Evolutionary conservation across 2,797 vertebrate species (phyloP).

Genomic region (Pangasius krempfi): DNA sequence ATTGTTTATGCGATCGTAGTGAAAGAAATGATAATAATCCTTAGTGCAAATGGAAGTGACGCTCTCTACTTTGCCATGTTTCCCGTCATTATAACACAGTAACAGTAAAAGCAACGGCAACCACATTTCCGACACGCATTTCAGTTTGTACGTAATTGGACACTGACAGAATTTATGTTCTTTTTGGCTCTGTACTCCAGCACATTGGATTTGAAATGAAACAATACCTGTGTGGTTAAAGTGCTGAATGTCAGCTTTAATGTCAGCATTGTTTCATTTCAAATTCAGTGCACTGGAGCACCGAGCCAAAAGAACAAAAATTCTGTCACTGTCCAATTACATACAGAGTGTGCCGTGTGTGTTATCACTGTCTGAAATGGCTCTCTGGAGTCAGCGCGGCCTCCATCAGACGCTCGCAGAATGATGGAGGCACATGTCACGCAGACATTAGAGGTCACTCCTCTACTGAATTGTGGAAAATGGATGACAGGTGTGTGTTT

Average conservation of each 20-base stretch:
- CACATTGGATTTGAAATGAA: conserved; percentile 25
- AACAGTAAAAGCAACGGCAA: background rate
- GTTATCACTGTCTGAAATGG: conserved; percentile 30
- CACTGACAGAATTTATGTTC: background rate
- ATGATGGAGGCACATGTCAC: conserved; percentile 38
- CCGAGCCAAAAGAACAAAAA: conserved; percentile 28
- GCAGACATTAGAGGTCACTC: conserved; percentile 53
- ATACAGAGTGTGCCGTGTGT: conserved; percentile 13
- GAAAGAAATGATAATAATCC: background rate
- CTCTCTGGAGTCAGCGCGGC: conserved; percentile 35
- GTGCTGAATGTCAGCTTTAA: conserved; percentile 34
- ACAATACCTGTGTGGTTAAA: conserved; percentile 30
- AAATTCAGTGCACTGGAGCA: conserved; percentile 15
- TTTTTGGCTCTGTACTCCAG: background rate
- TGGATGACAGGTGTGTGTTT: conserved; percentile 72
- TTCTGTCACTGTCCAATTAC: conserved; percentile 31
- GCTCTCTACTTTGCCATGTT: background rate
- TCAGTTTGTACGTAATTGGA: conserved; percentile 13
- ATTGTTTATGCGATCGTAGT: background rate
- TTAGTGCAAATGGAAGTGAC: background rate
- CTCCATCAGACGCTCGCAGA: conserved; percentile 29
- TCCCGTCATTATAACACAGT: background rate
- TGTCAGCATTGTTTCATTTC: conserved; percentile 37
- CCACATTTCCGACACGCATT: background rate
- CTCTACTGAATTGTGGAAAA: conserved; percentile 64